Evolutionary conservation across 2,888 invertebrate species (phyloP), one percentile per base, ranked within the genome.

Genomic region (Chloroclysta siterata): DNA sequence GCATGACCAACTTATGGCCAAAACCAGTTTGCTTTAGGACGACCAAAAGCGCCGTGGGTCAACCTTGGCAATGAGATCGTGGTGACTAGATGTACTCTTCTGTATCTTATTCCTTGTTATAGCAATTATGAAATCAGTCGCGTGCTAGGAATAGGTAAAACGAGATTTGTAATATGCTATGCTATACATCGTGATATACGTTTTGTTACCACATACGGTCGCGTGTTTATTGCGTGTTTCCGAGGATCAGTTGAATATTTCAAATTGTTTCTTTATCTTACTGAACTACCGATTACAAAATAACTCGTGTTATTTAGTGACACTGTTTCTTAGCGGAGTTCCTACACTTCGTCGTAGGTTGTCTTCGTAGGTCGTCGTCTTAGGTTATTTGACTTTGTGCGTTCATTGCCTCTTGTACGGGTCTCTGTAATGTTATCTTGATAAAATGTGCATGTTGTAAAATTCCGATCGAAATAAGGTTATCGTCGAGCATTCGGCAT

Each of bases 1-100:
- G 64, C 65, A 59, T 70, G 86, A 84, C 84, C 85, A 83, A 85
- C 80, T 74, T 76, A 72, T 75, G 69, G 65, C 63, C 69, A 66
- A 75, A 85, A 88, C 90, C 84, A 78, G 89, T 90, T 90, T 77
- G 68, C 73, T 74, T 50, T 33, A 76, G 72, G 66, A 67, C 75
- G 72, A 79, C 81, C 78, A 79, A 85, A 85, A 78, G 76, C 69
- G 76, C 68, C 70, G 70, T 73, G 70, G 70, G 66, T 70, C 81
- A 84, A 83, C 90, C 91, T 91, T 91, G 91, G 89, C 90, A 91
- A 87, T 90, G 92, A 78, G 80, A 80, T 79, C 79, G 71, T 80
- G 79, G 77, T 88, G 89, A 88, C 82, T 87, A 15, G n/a, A 11
- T 46, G 86, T 89, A 66, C 65, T 76, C 76, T 74, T 76, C 65